Percentiles rank a stretch among this genome's conserved stretches.
These are phyloP conservation scores for Myotis yumanensis DNA, from an alignment of 2,113 vertebrate genomes.

Conservation along the genomic window DNA sequence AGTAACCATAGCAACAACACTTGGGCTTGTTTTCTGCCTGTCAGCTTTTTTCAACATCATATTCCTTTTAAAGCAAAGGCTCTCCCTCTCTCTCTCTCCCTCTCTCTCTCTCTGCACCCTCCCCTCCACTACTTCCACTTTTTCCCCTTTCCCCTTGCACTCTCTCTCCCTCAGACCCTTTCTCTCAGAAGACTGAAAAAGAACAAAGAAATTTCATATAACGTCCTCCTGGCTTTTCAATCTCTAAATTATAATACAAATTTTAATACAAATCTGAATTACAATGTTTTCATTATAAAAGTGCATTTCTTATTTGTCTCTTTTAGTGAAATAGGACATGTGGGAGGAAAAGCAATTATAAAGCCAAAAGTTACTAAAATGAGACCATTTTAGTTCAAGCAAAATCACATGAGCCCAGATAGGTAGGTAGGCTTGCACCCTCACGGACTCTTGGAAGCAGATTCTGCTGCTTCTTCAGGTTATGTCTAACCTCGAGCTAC, in stretches of 20 bases:
- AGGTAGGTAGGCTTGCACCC: too few relatives aligned
- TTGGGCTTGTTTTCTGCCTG: constrained; percentile 67
- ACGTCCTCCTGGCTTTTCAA: neutral
- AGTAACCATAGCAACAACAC: constrained; percentile 69
- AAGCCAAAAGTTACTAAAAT: neutral
- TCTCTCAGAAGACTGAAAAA: neutral
- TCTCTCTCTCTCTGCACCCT: too few relatives aligned
- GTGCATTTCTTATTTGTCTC: neutral
- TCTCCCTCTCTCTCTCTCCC: fast-evolving
- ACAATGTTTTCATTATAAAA: neutral
- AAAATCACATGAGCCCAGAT: neutral
- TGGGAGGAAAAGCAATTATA: neutral
- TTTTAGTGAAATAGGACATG: constrained; percentile 16
- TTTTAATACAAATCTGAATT: neutral
- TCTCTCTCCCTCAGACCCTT: neutral
- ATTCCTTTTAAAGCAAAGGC: neutral
- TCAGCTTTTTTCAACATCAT: constrained; percentile 64
- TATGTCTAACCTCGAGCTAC: neutral
- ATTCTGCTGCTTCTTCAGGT: neutral
- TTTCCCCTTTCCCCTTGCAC: neutral
- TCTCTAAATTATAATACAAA: constrained; percentile 18
- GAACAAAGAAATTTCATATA: neutral
- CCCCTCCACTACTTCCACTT: neutral
- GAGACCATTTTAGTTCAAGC: neutral
- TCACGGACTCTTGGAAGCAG: neutral